phyloP scores from a whole-genome alignment of 2,888 invertebrate genomes.

The Protula sp. region DNA sequence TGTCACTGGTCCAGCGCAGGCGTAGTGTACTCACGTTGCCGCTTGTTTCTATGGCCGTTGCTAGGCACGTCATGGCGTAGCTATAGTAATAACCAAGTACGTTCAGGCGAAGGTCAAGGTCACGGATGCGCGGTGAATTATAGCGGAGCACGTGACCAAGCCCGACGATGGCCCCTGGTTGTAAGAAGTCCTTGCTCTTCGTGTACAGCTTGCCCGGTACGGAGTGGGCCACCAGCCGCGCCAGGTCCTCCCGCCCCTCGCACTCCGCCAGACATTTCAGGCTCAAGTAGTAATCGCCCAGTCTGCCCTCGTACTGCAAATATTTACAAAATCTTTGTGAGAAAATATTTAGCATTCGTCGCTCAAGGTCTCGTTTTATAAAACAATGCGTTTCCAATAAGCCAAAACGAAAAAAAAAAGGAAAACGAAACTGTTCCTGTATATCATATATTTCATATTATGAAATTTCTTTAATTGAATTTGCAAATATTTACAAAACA shows the following conservation, averaged over 20 bases:
- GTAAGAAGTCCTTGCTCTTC: not conserved
- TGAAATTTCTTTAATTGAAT: too few species aligned
- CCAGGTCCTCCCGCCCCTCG: constrained; percentile 25
- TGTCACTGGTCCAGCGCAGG: constrained; percentile 34
- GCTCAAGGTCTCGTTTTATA: too few species aligned
- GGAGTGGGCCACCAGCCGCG: constrained; percentile 26
- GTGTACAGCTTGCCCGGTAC: constrained; percentile 30
- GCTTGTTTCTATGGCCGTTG: constrained; percentile 27
- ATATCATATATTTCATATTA: too few species aligned
- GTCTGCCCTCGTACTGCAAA: constrained; percentile 17
- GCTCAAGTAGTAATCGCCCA: constrained; percentile 30
- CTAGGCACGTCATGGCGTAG: constrained; percentile 28
- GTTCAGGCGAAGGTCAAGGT: constrained; percentile 37
- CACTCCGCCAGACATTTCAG: constrained; percentile 35
- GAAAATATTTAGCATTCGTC: too few species aligned
- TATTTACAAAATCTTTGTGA: too few species aligned
- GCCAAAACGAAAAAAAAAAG: too few species aligned
- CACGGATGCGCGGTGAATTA: constrained; percentile 23
- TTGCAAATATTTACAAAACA: too few species aligned
- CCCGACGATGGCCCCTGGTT: not conserved
- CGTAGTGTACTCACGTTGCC: constrained; percentile 27
- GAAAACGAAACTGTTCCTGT: too few species aligned
- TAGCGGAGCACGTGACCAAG: constrained; percentile 1
- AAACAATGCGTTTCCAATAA: too few species aligned
- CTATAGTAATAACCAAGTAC: constrained; percentile 28